A percentile compares a stretch with the other conserved stretches of the same genome.
Evolutionary conservation across 2,113 vertebrate species (phyloP).

Genomic region (Campylomormyrus numenius): DNA sequence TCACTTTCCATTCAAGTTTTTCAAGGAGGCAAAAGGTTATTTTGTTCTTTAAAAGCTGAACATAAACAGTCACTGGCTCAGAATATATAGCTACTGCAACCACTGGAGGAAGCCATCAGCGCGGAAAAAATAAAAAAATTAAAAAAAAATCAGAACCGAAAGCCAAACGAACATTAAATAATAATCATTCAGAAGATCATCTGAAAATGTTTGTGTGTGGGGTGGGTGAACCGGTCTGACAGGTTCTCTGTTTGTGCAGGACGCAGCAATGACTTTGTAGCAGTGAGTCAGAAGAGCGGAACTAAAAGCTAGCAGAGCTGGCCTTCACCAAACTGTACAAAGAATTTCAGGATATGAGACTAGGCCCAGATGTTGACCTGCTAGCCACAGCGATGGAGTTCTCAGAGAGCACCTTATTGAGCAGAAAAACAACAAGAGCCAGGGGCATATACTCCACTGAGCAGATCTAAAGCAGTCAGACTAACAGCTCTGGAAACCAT

Average conservation of each 20-base stretch:
- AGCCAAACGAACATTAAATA: neutral
- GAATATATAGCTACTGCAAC: neutral
- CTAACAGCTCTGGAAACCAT: neutral
- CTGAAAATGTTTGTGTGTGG: neutral
- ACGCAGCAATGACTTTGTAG: neutral
- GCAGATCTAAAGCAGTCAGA: neutral
- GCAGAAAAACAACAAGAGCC: slow-evolving; percentile 22
- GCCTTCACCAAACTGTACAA: neutral
- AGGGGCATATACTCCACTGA: neutral
- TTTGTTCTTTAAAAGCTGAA: neutral
- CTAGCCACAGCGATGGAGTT: neutral
- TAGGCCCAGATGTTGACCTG: slow-evolving; percentile 13
- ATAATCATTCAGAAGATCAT: neutral
- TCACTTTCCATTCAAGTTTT: slow-evolving; percentile 10
- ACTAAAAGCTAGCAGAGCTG: neutral
- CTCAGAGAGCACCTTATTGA: neutral
- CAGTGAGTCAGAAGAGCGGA: neutral
- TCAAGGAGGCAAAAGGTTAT: neutral
- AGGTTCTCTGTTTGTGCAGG: slow-evolving; percentile 9
- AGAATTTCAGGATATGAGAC: neutral
- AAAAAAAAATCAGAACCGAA: neutral
- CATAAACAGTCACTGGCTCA: neutral
- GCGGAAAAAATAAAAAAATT: neutral
- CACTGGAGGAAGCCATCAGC: neutral
- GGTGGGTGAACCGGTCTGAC: neutral